Evolutionary conservation across 1,140 invertebrate genomes (phyloP), one percentile per base, ranked within the genome.

Genomic region (Acromyrmex heyeri): DNA sequence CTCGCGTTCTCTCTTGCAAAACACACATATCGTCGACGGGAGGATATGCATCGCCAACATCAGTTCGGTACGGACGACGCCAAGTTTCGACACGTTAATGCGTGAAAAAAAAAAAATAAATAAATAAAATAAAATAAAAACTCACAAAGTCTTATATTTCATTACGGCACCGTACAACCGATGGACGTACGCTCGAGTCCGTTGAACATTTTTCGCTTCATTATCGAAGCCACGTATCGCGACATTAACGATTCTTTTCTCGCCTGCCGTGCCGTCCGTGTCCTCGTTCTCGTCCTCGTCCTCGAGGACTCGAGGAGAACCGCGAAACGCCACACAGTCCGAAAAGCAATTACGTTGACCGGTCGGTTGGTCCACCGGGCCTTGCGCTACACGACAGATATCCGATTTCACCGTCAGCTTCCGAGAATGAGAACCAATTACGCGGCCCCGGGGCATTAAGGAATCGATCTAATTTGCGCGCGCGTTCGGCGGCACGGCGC

Each of bases 381-480:
- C 30, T 70, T 21, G n/a, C 85, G 57, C 64, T 90, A 90, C 88
- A 91, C 90, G 90, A 91, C 90, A 91, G 90, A 91, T 90, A 90
- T 91, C 90, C 89, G 90, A 91, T 91, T 91, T 91, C 90, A 91
- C 70, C 90, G 90, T 90, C 90, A 91, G 90, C 90, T 91, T 91
- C 90, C 87, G 85, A 91, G 90, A 91, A 91, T 91, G 87, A 90
- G 88, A 90, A 91, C 82, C 91, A 94, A 92, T 94, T 94, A 94
- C 91, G 91, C 91, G 89, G 87, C 81, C 69, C 79, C 90, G 88
- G 90, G 90, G 89, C 91, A 93, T 93, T 93, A 91, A 93, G 88
- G 91, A 91, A 92, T 92, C 92, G 91, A 91, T 93, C 92, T 92
- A 93, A 92, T 92, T 91, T 91, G 87, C 90, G 88, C 90, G 91